These are phyloP conservation scores for Diacarnus erythraeanus DNA, from an alignment of 37 sponge, comb jelly and placozoan genomes.

Conservation along the genomic window DNA sequence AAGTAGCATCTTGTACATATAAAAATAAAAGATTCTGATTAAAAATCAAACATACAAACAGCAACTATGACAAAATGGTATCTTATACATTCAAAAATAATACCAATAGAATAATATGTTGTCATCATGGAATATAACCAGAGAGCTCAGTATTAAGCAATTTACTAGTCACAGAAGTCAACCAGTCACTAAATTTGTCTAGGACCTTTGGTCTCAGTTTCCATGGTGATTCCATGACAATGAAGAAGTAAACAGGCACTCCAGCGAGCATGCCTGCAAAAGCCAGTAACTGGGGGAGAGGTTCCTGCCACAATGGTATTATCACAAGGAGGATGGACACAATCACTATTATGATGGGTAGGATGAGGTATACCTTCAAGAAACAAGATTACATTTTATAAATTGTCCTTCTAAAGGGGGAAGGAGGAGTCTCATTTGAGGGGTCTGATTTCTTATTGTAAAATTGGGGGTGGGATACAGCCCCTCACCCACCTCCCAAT, in stretches of 20 bases:
- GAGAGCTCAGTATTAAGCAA: background rate
- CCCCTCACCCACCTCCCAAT: background rate
- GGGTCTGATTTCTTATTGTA: too few relatives aligned
- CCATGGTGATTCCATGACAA: constrained; percentile 52
- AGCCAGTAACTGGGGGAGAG: constrained; percentile 31
- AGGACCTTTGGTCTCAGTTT: constrained; percentile 47
- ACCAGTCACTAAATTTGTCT: constrained; percentile 14
- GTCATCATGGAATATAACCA: too few relatives aligned
- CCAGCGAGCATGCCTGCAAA: constrained; percentile 51
- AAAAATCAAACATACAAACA: too few relatives aligned
- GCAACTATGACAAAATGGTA: too few relatives aligned
- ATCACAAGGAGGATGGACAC: constrained; percentile 48
- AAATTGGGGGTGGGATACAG: too few relatives aligned
- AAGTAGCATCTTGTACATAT: too few relatives aligned
- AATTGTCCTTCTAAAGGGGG: too few relatives aligned
- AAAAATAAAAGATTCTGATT: too few relatives aligned
- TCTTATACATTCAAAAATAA: too few relatives aligned
- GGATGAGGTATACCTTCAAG: constrained; percentile 14
- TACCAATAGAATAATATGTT: too few relatives aligned
- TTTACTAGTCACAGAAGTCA: background rate
- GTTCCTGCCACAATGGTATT: constrained; percentile 43
- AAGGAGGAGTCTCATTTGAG: too few relatives aligned
- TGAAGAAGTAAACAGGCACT: constrained; percentile 60
- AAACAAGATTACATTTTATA: too few relatives aligned
- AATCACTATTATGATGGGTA: constrained; percentile 55